These are phyloP conservation scores for Trematomus loennbergii DNA, from an alignment of 2,113 vertebrate genomes.

Conservation along the genomic window DNA sequence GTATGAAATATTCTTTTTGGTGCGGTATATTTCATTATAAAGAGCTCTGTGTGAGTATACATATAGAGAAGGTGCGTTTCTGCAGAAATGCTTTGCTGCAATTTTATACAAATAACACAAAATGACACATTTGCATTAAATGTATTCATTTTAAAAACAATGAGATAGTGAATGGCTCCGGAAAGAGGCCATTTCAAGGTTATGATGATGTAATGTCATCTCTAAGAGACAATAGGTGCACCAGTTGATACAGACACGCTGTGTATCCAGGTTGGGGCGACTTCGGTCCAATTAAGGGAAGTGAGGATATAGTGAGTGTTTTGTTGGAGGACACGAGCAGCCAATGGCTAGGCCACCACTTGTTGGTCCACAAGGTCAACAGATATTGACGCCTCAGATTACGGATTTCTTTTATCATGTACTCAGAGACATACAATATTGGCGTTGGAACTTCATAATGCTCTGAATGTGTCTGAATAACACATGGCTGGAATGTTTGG, in stretches of 20 bases:
- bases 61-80: constrained; percentile 34
- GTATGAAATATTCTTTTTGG: constrained; percentile 33
- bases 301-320: too few relatives aligned
- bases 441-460: background rate
- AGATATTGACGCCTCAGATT: too few relatives aligned
- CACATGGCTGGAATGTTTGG: background rate
- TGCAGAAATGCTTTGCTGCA: constrained; percentile 17
- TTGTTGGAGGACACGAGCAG: too few relatives aligned
- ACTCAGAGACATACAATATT: too few relatives aligned
- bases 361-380: too few relatives aligned
- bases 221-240: background rate
- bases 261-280: background rate
- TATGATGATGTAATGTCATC: background rate
- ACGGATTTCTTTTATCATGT: too few relatives aligned
- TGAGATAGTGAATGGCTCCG: background rate
- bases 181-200: background rate
- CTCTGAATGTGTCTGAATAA: background rate
- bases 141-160: constrained; percentile 16
- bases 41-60: constrained; percentile 8
- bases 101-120: constrained; percentile 31
- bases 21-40: constrained; percentile 38
- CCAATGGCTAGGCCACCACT: too few relatives aligned
- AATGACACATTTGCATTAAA: constrained; percentile 14
- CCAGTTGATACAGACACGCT: background rate
- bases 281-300: background rate